These are phyloP conservation scores for Tachina grossa DNA, from an alignment of 2,888 invertebrate genomes.

Conservation along the genomic window DNA sequence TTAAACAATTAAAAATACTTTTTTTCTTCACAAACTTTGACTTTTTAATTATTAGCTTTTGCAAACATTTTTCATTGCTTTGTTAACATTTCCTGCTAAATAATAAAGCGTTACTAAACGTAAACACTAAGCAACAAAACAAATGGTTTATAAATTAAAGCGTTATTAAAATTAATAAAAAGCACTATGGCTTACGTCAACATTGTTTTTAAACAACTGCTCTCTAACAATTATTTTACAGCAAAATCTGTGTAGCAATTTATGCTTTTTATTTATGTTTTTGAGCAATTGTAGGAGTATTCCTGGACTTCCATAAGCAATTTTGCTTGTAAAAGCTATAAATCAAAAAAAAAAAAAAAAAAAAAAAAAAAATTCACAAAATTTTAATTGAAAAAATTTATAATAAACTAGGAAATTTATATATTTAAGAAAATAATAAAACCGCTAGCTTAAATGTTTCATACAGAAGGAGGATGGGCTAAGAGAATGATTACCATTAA, in stretches of 20 bases:
- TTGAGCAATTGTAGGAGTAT: constrained; percentile 61
- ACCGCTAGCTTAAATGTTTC: constrained; percentile 57
- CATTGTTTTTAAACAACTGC: constrained; percentile 27
- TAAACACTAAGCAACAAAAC: neutral
- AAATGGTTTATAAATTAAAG: constrained; percentile 12
- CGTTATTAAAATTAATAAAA: constrained; percentile 49
- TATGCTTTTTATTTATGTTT: neutral
- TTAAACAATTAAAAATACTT: no score
- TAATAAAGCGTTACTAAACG: constrained; percentile 3
- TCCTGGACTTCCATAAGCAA: constrained; percentile 31
- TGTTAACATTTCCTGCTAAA: constrained; percentile 19
- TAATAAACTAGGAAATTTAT: constrained; percentile 41
- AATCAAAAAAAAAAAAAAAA: neutral
- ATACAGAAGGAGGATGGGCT: constrained; percentile 40
- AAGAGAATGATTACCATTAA: constrained; percentile 2
- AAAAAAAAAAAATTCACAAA: no score
- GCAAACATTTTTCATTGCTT: constrained; percentile 14
- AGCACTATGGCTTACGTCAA: constrained; percentile 51
- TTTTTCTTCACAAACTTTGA: constrained; percentile 9
- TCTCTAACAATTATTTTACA: constrained; percentile 32
- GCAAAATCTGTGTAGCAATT: constrained; percentile 31
- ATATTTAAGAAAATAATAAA: constrained; percentile 19
- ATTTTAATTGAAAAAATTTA: constrained; percentile 54
- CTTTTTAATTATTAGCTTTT: constrained; percentile 51
- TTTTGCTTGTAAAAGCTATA: neutral